These are phyloP conservation scores for Diloba caeruleocephala DNA, from an alignment of 2,888 invertebrate genomes.

Conservation along the genomic window DNA sequence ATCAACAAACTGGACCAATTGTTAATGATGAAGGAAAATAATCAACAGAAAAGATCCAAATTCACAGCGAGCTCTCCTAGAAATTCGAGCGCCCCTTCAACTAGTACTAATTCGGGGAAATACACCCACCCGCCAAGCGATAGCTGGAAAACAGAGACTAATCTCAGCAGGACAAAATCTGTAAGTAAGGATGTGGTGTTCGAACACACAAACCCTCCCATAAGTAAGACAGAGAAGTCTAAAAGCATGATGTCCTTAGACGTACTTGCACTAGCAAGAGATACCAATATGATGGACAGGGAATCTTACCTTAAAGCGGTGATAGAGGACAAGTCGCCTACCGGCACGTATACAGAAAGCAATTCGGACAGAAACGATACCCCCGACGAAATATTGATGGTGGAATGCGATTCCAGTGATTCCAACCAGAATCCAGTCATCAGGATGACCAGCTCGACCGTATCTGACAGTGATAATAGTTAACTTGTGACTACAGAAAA, in stretches of 20 bases:
- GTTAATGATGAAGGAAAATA: slow-evolving; percentile 91
- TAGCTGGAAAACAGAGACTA: slow-evolving; percentile 68
- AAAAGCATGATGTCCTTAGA: slow-evolving; percentile 87
- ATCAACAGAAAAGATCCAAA: slow-evolving; percentile 87
- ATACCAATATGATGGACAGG: slow-evolving; percentile 78
- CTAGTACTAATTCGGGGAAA: slow-evolving; percentile 72
- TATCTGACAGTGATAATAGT: slow-evolving; percentile 84
- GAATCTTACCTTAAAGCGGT: slow-evolving; percentile 85
- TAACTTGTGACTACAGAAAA: slow-evolving; percentile 57
- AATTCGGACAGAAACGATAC: slow-evolving; percentile 84
- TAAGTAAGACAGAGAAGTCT: slow-evolving; percentile 77
- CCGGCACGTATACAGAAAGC: slow-evolving; percentile 84
- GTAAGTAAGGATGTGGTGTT: slow-evolving; percentile 78
- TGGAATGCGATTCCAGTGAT: slow-evolving; percentile 85
- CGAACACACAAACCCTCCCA: slow-evolving; percentile 74
- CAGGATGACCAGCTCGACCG: slow-evolving; percentile 83
- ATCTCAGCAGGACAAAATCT: slow-evolving; percentile 75
- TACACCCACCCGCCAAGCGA: slow-evolving; percentile 74
- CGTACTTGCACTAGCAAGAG: slow-evolving; percentile 80
- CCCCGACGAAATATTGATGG: slow-evolving; percentile 84
- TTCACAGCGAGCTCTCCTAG: slow-evolving; percentile 77
- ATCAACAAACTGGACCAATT: slow-evolving; percentile 93
- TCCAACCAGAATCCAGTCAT: slow-evolving; percentile 84
- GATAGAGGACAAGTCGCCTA: slow-evolving; percentile 84
- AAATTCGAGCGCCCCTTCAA: slow-evolving; percentile 80